These are phyloP conservation scores for Bostrychus sinensis DNA, from an alignment of 2,113 vertebrate species.

Conservation along the genomic window DNA sequence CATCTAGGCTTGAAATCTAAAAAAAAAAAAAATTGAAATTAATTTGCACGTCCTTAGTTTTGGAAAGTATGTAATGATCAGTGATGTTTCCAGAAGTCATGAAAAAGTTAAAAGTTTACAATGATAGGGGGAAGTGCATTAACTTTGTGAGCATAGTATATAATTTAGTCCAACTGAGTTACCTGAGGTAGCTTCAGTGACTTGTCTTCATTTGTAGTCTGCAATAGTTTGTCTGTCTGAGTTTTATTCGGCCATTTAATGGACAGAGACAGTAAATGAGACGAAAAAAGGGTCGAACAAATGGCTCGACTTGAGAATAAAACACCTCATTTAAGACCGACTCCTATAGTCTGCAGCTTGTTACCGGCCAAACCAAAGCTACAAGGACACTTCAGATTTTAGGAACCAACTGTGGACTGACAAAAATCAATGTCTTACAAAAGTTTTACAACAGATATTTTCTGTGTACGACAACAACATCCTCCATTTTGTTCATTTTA, in stretches of 20 bases:
- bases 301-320: slow-evolving; percentile 6
- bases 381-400: slow-evolving; percentile 9
- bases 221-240: slow-evolving; percentile 4
- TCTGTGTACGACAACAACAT: neutral
- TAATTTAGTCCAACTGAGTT: neutral
- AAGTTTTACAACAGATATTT: neutral
- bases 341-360: slow-evolving; percentile 6
- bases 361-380: neutral
- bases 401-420: neutral
- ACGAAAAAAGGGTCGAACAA: slow-evolving; percentile 2
- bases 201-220: slow-evolving; percentile 12
- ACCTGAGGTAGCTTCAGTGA: neutral
- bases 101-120: too few species aligned
- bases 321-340: slow-evolving; percentile 5
- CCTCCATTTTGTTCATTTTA: neutral
- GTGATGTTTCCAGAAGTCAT: too few species aligned
- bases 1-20: too few species aligned
- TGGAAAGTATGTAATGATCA: too few species aligned
- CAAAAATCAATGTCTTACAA: neutral
- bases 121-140: too few species aligned
- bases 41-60: too few species aligned
- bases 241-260: slow-evolving; percentile 10
- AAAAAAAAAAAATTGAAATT: too few species aligned
- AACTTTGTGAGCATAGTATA: neutral
- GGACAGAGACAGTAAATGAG: slow-evolving; percentile 11